These are phyloP conservation scores for Entomobrya multifasciata DNA, from an alignment of 2,888 invertebrate species.

Conservation along the genomic window DNA sequence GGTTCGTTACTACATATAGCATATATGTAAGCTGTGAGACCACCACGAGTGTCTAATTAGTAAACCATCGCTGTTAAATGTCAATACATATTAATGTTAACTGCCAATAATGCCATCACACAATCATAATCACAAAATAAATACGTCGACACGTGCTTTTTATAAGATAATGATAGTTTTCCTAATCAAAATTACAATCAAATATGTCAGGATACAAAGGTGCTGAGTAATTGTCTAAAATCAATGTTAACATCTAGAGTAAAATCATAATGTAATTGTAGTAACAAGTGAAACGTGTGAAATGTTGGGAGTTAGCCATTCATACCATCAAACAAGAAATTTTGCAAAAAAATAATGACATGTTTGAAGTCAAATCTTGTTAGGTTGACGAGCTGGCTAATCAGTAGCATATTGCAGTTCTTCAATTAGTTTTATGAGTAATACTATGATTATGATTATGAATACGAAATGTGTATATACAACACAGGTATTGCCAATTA, in stretches of 20 bases:
- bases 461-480: too few species aligned
- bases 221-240: conserved; percentile 52
- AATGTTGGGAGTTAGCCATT: too few species aligned
- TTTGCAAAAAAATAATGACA: conserved; percentile 19
- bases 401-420: background rate
- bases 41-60: too few species aligned
- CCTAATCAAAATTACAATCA: background rate
- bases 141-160: background rate
- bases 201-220: conserved; percentile 24
- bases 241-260: conserved; percentile 32
- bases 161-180: background rate
- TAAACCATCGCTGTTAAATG: too few species aligned
- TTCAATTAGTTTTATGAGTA: too few species aligned
- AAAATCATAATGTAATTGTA: background rate
- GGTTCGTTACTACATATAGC: too few species aligned
- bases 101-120: too few species aligned
- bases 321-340: too few species aligned
- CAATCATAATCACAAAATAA: background rate
- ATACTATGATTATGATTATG: too few species aligned
- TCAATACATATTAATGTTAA: background rate
- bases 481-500: too few species aligned
- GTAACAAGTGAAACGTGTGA: too few species aligned
- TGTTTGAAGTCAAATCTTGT: background rate
- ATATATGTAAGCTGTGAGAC: too few species aligned
- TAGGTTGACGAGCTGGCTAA: conserved; percentile 24